phyloP scores from a whole-genome alignment of 2,888 invertebrate genomes.

The Eristalinus sepulchralis region DNA sequence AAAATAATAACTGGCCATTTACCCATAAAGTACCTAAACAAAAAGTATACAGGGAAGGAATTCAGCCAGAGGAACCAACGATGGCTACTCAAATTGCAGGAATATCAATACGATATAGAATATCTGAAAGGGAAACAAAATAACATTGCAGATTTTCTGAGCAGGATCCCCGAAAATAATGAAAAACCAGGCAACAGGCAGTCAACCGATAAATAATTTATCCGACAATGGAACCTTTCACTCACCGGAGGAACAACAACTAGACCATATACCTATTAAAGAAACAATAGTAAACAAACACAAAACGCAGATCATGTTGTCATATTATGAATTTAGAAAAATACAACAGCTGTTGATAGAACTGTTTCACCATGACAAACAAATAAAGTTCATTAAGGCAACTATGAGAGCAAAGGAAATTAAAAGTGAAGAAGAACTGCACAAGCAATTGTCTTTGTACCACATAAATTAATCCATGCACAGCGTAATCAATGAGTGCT shows the following conservation, averaged over 20 bases:
- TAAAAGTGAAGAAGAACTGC: too few relatives aligned
- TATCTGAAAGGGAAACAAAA: slow-evolving; percentile 10
- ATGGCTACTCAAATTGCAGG: neutral
- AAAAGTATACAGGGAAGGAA: too few relatives aligned
- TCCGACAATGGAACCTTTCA: neutral
- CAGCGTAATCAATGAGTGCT: neutral
- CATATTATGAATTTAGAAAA: neutral
- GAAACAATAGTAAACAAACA: neutral
- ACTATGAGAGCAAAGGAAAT: neutral
- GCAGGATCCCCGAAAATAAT: too few relatives aligned
- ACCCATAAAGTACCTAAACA: too few relatives aligned
- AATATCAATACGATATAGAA: neutral
- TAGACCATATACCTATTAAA: too few relatives aligned
- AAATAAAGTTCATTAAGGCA: neutral
- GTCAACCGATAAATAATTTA: neutral
- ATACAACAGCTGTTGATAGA: too few relatives aligned
- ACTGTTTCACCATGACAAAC: neutral
- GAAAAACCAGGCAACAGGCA: neutral
- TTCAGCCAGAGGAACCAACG: too few relatives aligned
- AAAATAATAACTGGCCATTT: too few relatives aligned
- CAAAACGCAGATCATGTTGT: neutral
- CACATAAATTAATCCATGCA: too few relatives aligned
- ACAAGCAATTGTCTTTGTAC: too few relatives aligned
- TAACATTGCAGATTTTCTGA: neutral
- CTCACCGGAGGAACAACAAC: neutral